Evolutionary conservation across 2,797 vertebrate genomes (phyloP).

Genomic region (Aselliscus stoliczkanus): DNA sequence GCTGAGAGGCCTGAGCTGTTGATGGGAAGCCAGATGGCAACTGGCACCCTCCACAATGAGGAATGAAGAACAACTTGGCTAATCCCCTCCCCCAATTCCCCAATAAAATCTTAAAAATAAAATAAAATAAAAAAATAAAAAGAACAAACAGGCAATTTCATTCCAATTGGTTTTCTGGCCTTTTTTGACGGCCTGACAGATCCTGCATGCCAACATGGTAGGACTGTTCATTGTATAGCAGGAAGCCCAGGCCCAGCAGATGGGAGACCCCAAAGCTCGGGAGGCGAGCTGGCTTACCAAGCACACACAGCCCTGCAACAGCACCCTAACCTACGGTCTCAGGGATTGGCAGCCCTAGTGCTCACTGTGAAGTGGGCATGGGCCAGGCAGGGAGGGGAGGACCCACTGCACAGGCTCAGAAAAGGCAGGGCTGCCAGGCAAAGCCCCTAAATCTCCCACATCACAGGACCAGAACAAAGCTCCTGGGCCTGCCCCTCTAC

Average conservation of each 20-base stretch:
- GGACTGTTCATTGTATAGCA: rapidly evolving
- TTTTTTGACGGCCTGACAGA: not conserved
- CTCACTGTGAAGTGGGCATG: not conserved
- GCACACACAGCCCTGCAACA: not conserved
- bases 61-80: no score
- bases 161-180: not conserved
- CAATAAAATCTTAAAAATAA: no score
- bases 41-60: no score
- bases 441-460: no score
- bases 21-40: no score
- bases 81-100: no score
- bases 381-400: no score
- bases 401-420: not conserved
- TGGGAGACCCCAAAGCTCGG: not conserved
- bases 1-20: no score
- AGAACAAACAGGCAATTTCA: not conserved
- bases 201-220: rapidly evolving
- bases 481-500: not conserved
- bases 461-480: not conserved
- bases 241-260: rapidly evolving
- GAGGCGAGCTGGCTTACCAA: not conserved
- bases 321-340: not conserved
- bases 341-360: not conserved
- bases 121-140: not conserved
- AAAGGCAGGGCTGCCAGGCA: no score